A percentile compares a stretch with the other conserved stretches of the same genome.
Evolutionary conservation across 2,797 vertebrate genomes (phyloP).

Genomic region (Luscinia megarhynchos): DNA sequence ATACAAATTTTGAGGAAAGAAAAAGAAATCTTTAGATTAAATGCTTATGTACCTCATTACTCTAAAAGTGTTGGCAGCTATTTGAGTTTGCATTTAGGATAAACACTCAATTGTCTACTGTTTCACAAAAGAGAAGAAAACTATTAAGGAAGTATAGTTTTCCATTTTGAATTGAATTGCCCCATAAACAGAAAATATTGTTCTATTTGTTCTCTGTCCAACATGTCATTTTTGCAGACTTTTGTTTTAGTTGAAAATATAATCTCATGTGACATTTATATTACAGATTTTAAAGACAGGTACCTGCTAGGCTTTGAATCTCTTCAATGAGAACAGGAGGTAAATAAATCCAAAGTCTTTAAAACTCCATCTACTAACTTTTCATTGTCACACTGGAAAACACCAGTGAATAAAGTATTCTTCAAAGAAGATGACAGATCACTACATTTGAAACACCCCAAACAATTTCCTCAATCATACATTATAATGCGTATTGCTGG

Average conservation of each 20-base stretch:
- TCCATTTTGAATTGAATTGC: not conserved
- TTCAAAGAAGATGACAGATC: not conserved
- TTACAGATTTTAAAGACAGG: not conserved
- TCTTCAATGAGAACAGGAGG: not conserved
- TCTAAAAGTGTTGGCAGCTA: not conserved
- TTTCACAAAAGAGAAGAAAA: conserved; percentile 7
- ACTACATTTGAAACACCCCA: not conserved
- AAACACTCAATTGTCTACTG: not conserved
- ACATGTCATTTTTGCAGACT: not conserved
- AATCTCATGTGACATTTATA: not conserved
- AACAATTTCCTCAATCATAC: not conserved
- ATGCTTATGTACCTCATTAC: not conserved
- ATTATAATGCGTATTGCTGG: not conserved
- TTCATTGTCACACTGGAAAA: not conserved
- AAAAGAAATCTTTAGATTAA: not conserved
- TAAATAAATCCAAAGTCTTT: conserved; percentile 24
- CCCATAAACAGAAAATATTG: not conserved
- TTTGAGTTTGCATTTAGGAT: not conserved
- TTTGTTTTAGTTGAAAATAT: not conserved
- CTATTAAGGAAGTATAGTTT: not conserved
- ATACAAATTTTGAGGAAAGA: not conserved
- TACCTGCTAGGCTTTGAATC: not conserved
- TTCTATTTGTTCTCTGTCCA: conserved; percentile 1
- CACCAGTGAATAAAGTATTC: not conserved
- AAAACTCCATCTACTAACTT: conserved; percentile 9